Base-by-base conservation (phyloP, 2,888 invertebrate species). In the Saturnia pavonia region DNA sequence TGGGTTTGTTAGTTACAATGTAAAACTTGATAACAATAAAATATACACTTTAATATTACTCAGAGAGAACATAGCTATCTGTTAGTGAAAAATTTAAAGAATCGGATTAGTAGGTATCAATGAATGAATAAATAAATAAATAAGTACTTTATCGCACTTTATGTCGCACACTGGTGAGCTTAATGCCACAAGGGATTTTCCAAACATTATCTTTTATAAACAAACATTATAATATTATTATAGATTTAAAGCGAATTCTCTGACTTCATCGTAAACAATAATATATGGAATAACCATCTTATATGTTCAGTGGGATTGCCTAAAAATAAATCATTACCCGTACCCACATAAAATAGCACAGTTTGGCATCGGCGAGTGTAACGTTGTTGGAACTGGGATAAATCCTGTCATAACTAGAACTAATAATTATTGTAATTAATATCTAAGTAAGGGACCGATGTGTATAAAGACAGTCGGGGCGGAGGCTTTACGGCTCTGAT, bases 401-500 rank as follows among this genome's bases (percentile, higher is more conserved):
- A 85, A 91, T 91, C 92, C 87, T 84, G 91, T 88, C 84, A 68
- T 87, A 92, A 91, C 92, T 91, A 90, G 92, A 88, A 88, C 76
- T 77, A 85, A 82, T 86, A 84, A 90, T 88, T 88, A 85, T 80
- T 82, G 82, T 89, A 87, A 92, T 91, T 91, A 90, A 88, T 72
- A 70, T 73, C 27, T 14, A 57, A 57, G 76, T 88, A 87, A 90
- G 90, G 90, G 89, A 87, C 88, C 79, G 71, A 72, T 78, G 80
- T 84, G 85, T 91, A 90, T 89, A 90, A 85, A 86, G 83, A 83
- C 79, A n/a, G 1, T 79, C 74, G 78, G 69, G 74, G 75, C 75
- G 81, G 78, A 90, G 89, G 87, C 88, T 91, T 85, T 79, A 78
- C 77, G 79, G 84, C 82, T 87, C 78, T 85, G 78, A 75, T 77